Evolutionary conservation across 1,140 invertebrate genomes (phyloP).

Genomic region (Parasteatoda tepidariorum): DNA sequence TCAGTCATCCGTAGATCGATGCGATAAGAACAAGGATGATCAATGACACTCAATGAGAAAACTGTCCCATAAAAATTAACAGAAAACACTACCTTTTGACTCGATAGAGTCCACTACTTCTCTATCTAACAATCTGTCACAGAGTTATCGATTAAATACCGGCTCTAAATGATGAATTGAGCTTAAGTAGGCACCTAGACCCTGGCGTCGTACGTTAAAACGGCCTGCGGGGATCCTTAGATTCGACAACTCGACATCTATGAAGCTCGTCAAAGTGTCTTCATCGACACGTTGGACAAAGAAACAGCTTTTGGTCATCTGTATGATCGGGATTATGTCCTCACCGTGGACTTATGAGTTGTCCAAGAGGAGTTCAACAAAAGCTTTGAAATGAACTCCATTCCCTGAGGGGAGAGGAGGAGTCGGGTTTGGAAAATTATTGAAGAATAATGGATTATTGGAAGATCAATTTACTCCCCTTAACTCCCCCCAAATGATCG

Average conservation of each 20-base stretch:
- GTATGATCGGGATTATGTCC: neutral
- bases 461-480: neutral
- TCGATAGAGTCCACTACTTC: neutral
- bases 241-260: neutral
- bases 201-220: constrained; percentile 38
- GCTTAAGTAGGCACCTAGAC: constrained; percentile 56
- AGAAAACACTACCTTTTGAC: constrained; percentile 1
- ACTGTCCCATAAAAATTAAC: neutral
- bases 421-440: constrained; percentile 13
- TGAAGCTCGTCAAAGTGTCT: constrained; percentile 13
- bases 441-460: constrained; percentile 19
- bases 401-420: neutral
- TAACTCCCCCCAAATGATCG: neutral
- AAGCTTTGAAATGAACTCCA: neutral
- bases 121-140: constrained; percentile 34
- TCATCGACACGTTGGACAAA: constrained; percentile 28
- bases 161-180: constrained; percentile 56
- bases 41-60: too few relatives aligned
- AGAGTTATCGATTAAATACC: constrained; percentile 46
- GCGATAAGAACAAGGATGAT: too few relatives aligned
- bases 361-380: neutral
- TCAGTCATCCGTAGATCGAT: too few relatives aligned
- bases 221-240: neutral
- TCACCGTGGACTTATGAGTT: constrained; percentile 1
- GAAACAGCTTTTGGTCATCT: constrained; percentile 24